Conservation (phyloP, 2,888 invertebrate species). For the Biston betularia region DNA sequence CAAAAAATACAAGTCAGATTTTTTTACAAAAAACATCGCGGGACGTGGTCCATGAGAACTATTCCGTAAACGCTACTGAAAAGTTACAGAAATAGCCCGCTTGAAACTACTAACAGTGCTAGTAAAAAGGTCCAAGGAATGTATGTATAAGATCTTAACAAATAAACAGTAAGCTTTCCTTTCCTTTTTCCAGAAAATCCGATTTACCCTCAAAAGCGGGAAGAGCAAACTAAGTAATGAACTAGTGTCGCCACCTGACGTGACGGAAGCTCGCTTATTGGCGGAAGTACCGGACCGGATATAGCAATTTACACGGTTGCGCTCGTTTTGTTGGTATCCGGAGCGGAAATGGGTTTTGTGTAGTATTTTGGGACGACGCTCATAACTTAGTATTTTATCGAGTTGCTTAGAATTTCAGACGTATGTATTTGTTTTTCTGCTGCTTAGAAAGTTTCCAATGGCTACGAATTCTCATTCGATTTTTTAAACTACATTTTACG, state of each 20-base stretch:
- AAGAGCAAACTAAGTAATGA: conserved; percentile 61
- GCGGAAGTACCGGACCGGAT: conserved; percentile 72
- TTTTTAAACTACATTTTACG: too few relatives aligned
- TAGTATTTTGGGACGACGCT: conserved; percentile 36
- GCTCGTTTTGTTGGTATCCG: conserved; percentile 45
- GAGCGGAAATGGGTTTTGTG: conserved; percentile 51
- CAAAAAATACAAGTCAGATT: too few relatives aligned
- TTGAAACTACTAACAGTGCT: too few relatives aligned
- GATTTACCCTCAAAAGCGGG: conserved; percentile 45
- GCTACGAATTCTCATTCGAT: too few relatives aligned
- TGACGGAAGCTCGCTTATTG: conserved; percentile 71
- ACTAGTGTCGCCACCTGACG: conserved; percentile 71
- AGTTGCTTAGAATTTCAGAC: background rate
- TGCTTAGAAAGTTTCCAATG: too few relatives aligned
- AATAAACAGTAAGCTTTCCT: background rate
- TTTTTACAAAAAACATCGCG: too few relatives aligned
- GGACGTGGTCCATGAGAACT: too few relatives aligned
- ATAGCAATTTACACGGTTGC: conserved; percentile 72
- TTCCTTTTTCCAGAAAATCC: conserved; percentile 26
- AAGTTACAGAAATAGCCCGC: too few relatives aligned
- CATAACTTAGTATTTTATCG: conserved; percentile 33
- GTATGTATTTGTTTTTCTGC: background rate
- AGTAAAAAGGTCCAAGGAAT: too few relatives aligned
- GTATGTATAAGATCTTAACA: too few relatives aligned
- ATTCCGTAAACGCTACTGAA: too few relatives aligned